phyloP scores from a whole-genome alignment of 2,113 vertebrate genomes.

The Conger conger region DNA sequence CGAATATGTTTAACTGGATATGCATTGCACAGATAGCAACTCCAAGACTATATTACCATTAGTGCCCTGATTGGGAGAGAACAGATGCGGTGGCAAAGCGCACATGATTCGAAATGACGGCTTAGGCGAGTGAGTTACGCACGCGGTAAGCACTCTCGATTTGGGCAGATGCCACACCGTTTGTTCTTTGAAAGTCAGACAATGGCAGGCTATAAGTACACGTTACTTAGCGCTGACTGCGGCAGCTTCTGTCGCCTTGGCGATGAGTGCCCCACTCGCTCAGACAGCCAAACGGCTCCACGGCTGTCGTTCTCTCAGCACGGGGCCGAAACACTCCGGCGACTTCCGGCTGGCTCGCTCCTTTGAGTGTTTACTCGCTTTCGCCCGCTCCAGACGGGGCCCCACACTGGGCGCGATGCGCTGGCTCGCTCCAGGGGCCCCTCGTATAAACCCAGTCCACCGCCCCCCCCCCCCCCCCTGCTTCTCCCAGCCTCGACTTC shows the following conservation, averaged over 20 bases:
- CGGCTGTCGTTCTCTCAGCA: conserved; percentile 11
- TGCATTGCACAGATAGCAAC: neutral
- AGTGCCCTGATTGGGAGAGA: neutral
- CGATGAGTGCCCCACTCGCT: neutral
- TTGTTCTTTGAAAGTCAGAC: neutral
- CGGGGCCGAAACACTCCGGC: neutral
- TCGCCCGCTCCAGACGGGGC: neutral
- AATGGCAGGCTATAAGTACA: neutral
- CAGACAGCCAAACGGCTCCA: neutral
- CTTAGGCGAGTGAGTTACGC: neutral
- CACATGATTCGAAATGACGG: neutral
- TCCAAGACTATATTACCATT: neutral
- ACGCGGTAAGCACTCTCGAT: neutral
- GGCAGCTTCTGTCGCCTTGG: neutral
- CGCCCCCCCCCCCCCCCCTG: neutral
- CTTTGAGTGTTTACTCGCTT: neutral
- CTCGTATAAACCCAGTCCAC: too few species aligned
- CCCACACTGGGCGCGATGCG: neutral
- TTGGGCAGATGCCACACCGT: neutral
- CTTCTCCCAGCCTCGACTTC: neutral
- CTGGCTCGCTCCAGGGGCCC: neutral
- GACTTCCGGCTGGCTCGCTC: neutral
- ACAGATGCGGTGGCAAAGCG: neutral
- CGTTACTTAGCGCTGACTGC: neutral
- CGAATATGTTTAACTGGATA: neutral